Percentiles rank a stretch among this genome's conserved stretches.
These are phyloP conservation scores for Drosophila ustulata DNA, from an alignment of 2,888 invertebrate species.

Conservation along the genomic window DNA sequence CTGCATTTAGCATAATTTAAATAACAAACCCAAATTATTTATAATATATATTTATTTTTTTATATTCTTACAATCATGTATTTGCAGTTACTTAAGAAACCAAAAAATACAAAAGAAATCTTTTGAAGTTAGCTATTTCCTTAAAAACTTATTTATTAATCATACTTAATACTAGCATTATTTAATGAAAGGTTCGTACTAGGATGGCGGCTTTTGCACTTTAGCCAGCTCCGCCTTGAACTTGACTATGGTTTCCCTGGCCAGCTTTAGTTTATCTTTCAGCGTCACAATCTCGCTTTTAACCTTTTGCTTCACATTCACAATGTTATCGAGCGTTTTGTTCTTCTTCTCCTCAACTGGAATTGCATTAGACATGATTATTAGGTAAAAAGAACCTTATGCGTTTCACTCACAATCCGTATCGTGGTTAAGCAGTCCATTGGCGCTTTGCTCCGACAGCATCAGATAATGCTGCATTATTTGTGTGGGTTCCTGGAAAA, in stretches of 20 bases:
- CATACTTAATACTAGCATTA: constrained; percentile 2
- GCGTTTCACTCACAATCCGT: constrained; percentile 57
- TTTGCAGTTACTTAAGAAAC: no score
- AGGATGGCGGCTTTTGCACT: constrained; percentile 80
- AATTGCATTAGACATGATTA: background rate
- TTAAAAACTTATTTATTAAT: constrained; percentile 25
- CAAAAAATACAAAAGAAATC: no score
- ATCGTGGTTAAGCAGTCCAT: constrained; percentile 55
- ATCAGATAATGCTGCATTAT: constrained; percentile 94
- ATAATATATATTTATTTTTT: no score
- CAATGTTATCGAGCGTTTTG: constrained; percentile 91
- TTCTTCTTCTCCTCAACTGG: constrained; percentile 96
- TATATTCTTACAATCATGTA: no score
- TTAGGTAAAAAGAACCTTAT: background rate
- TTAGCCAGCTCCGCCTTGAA: constrained; percentile 91
- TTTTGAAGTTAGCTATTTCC: background rate
- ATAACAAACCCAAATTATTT: no score
- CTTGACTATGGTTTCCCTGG: constrained; percentile 93
- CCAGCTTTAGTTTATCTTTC: constrained; percentile 93
- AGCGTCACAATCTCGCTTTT: constrained; percentile 92
- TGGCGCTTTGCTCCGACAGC: constrained; percentile 87
- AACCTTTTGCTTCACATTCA: constrained; percentile 92
- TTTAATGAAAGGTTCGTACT: constrained; percentile 3
- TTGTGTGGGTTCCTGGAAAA: constrained; percentile 95
- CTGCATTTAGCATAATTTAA: no score